Base-by-base conservation (phyloP, 2,113 vertebrate genomes). In the Scomber japonicus region DNA sequence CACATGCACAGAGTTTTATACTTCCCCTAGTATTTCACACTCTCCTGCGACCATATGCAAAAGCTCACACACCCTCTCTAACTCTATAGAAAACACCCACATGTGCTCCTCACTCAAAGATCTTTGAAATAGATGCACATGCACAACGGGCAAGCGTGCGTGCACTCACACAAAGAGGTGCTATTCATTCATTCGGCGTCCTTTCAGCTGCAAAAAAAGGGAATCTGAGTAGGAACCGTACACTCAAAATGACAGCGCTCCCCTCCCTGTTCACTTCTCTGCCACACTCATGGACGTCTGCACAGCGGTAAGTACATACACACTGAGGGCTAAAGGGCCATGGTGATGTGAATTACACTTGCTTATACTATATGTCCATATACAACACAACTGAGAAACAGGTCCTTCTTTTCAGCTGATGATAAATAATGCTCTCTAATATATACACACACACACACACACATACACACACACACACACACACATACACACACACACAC, bases 151-250 rank as follows among this genome's bases (percentile, higher is more conserved):
- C 71, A 64, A 72, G 53, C n/a, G 35, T 75, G 75, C 89, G 56
- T 57, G 60, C 77, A 56, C 84, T 57, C 81, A 73, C 81, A 87
- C 80, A 92, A 89, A 91, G 69, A 74, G 55, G 67, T 46, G 78
- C 76, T 78, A 86, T 90, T 92, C 91, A 87, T 88, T 88, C 85
- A 92, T 76, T 84, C 75, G 55, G 69, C 51, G 11, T 88, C 81
- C 75, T 89, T 87, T 86, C 85, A 85, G 82, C 64, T 59, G 75
- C 70, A 71, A 68, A 67, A 68, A 81, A 77, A 72, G 68, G 49
- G 70, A 70, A 83, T 77, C 67, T 83, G 88, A 89, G 75, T 71
- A 81, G 61, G 63, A 78, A 81, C 57, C 81, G 70, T 87, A 83
- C 66, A 83, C 88, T 90, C 82, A 76, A 87, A 85, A 87, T 74